Base-by-base conservation (phyloP, 2,888 invertebrate genomes). In the Drosophila parthenogenetica region DNA sequence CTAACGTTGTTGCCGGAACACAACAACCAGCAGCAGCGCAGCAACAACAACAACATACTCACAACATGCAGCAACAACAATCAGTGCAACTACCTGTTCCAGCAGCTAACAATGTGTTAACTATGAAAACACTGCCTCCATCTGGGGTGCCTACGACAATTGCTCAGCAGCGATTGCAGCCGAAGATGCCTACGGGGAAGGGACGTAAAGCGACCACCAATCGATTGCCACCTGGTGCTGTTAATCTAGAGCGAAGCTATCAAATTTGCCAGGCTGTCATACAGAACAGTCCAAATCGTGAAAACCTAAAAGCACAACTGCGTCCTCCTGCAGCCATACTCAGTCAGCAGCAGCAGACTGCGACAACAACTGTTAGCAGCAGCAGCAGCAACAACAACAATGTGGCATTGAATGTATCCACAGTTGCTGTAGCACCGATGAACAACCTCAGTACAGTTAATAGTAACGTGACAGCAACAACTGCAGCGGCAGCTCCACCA, bases 191-290 rank as follows among this genome's bases (percentile, higher is more conserved):
- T 0, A 83, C 91, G 29, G 91, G 91, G 51, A 92, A 92, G 60
- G 92, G 92, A 5, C 90, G 92, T 17, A 90, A 91, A 68, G 89
- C 91, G 80, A 93, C 94, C 7, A 88, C 78, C 37, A 96, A 95
- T 87, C 96, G 96, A 91, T 95, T 97, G 69, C 97, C 97, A 0
- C 97, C 97, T 0, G 97, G 97, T 1, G 97, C 97, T 4, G 97
- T 98, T 37, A 98, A 98, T 93, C 93, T 98, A 59, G 98, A 98
- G 91, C 94, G 98, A 62, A 98, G 98, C 91, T 97, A 98, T 92
- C 98, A 98, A 93, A 98, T 98, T 85, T 97, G 97, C 89, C 96
- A 96, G 92, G 96, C 96, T 45, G 96, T 96, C n/a, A 97, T 98
- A 76, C 97, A 98, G 93, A 98, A 97, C 92, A 98, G 97, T 90